A percentile compares a stretch with the other conserved stretches of the same genome.
Conservation (phyloP, 2,113 vertebrate genomes). For the Acrocephalus arundinaceus region DNA sequence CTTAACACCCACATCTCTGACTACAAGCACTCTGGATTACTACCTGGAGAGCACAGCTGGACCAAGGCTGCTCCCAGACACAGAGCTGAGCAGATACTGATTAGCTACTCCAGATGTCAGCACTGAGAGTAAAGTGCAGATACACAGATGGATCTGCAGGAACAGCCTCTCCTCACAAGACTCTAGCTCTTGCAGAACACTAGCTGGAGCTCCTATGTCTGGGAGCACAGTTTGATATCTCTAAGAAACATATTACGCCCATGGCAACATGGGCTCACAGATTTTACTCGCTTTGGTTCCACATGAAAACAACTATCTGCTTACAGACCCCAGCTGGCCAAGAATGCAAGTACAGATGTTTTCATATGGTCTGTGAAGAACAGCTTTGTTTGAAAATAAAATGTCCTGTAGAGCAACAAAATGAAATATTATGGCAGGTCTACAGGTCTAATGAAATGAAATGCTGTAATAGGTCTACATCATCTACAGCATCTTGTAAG, state of each 20-base stretch:
- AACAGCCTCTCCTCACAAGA: not conserved
- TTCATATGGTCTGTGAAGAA: not conserved
- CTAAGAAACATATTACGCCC: not conserved
- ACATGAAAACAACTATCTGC: not conserved
- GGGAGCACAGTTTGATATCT: not conserved
- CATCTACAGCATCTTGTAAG: not conserved
- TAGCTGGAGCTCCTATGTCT: not conserved
- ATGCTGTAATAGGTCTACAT: not conserved
- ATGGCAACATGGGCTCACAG: not conserved
- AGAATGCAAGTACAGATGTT: not conserved
- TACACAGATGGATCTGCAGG: not conserved
- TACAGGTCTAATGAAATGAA: not conserved
- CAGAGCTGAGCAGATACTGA: not conserved
- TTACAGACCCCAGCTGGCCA: not conserved
- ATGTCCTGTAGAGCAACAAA: not conserved
- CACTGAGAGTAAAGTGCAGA: not conserved
- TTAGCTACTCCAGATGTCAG: not conserved
- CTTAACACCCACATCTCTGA: not conserved
- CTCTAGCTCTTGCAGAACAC: not conserved
- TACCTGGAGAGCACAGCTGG: not conserved
- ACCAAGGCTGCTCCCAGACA: not conserved
- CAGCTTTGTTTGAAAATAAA: not conserved
- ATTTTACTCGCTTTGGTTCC: not conserved
- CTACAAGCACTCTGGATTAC: not conserved
- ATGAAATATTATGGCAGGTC: not conserved